phyloP scores from a whole-genome alignment of 1,140 invertebrate genomes.

The Drosophila ercepeae region DNA sequence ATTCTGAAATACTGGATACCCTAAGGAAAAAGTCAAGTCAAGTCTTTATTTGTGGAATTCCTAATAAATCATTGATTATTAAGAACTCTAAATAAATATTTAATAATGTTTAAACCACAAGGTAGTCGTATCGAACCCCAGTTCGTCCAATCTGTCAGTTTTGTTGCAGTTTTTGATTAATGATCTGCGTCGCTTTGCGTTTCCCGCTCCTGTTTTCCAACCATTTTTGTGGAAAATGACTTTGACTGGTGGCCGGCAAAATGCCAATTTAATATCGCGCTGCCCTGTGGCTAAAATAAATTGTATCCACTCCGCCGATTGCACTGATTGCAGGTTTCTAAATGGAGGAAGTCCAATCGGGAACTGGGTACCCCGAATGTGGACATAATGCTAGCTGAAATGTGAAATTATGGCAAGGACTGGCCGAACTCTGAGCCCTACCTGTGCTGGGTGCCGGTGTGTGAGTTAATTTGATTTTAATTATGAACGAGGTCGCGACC shows the following conservation, averaged over 20 bases:
- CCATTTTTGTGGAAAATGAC: background rate
- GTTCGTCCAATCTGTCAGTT: constrained; percentile 9
- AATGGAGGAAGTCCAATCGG: background rate
- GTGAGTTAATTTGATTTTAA: constrained; percentile 78
- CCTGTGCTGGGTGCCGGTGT: background rate
- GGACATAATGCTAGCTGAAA: constrained; percentile 30
- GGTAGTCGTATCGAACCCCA: no score
- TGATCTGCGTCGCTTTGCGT: constrained; percentile 18
- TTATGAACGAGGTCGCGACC: constrained; percentile 56
- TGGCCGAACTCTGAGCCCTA: background rate
- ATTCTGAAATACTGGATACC: no score
- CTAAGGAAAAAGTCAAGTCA: no score
- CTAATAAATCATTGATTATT: no score
- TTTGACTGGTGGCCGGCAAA: constrained; percentile 6
- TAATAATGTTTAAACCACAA: no score
- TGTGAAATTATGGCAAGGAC: constrained; percentile 26
- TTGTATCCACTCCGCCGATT: constrained; percentile 35
- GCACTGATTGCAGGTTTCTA: constrained; percentile 30
- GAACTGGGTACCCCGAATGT: background rate
- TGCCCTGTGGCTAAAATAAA: constrained; percentile 32
- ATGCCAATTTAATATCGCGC: constrained; percentile 57
- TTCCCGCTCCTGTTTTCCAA: background rate
- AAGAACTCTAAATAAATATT: no score
- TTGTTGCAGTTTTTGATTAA: constrained; percentile 37
- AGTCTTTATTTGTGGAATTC: no score